Evolutionary conservation across 2,888 invertebrate genomes (phyloP).

Genomic region (Caenorhabditis plicata): DNA sequence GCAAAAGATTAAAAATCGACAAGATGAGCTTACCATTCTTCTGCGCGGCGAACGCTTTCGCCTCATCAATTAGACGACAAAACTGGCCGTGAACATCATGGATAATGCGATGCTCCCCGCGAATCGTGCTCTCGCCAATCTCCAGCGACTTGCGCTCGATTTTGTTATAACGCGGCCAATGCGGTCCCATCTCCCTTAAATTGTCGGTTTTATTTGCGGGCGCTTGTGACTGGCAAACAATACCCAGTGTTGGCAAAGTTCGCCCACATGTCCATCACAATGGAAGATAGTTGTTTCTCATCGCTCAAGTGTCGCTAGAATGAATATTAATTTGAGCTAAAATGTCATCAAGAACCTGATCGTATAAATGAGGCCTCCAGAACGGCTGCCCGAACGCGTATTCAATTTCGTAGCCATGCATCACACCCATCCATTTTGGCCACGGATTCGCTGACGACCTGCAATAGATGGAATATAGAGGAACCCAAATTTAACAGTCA

Average conservation of each 20-base stretch:
- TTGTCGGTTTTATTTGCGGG: background rate
- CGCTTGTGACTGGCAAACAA: too few relatives aligned
- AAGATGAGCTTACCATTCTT: conserved; percentile 14
- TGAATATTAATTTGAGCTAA: too few relatives aligned
- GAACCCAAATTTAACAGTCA: background rate
- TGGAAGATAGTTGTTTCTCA: conserved; percentile 74
- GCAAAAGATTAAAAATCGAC: background rate
- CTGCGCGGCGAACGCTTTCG: conserved; percentile 40
- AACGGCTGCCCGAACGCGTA: conserved; percentile 94
- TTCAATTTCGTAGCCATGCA: conserved; percentile 97
- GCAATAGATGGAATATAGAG: background rate
- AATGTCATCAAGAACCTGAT: too few relatives aligned
- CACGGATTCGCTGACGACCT: conserved; percentile 77
- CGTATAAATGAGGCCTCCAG: conserved; percentile 82
- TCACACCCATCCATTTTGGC: conserved; percentile 99
- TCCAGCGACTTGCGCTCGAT: conserved; percentile 59
- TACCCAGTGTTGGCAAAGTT: conserved; percentile 92
- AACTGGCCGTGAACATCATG: conserved; percentile 58
- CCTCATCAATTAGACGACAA: conserved; percentile 61
- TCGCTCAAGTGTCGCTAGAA: conserved; percentile 65
- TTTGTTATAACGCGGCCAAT: conserved; percentile 62
- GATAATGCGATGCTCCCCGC: conserved; percentile 48
- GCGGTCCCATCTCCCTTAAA: conserved; percentile 42
- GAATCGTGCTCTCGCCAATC: conserved; percentile 44
- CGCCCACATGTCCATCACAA: conserved; percentile 89